Evolutionary conservation across 2,888 invertebrate species (phyloP).

Genomic region (Metacarcinus magister): DNA sequence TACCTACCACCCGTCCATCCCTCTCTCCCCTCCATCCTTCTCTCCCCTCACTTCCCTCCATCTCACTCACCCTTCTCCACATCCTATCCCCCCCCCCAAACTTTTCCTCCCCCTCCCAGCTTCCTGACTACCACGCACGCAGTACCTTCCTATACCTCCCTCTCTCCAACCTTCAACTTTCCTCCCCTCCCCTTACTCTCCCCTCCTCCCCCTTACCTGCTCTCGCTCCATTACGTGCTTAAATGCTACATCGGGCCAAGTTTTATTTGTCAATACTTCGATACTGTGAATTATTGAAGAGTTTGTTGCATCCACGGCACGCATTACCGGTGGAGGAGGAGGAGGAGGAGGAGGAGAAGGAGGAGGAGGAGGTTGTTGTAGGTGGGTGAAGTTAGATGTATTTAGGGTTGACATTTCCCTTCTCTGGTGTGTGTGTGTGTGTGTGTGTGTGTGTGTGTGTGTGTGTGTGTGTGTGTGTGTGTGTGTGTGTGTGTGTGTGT

Average conservation of each 20-base stretch:
- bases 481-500: no score
- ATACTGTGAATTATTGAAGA: conserved; percentile 29
- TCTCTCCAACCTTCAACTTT: neutral
- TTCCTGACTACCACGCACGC: no score
- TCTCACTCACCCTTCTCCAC: no score
- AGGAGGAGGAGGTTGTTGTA: neutral
- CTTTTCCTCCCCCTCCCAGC: no score
- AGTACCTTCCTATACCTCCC: no score
- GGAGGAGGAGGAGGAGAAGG: neutral
- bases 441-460: neutral
- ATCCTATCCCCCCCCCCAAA: no score
- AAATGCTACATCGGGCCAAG: neutral
- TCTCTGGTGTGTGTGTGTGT: conserved; percentile 37
- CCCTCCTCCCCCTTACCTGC: neutral
- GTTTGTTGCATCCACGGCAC: neutral
- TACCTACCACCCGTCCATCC: no score
- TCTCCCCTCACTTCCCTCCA: no score
- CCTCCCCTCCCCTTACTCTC: neutral
- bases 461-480: neutral
- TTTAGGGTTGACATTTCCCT: no score
- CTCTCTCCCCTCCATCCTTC: no score
- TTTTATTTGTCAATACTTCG: conserved; percentile 40
- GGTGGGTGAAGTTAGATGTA: neutral
- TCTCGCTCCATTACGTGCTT: neutral
- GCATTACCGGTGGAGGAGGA: neutral